Percentiles rank a stretch among this genome's conserved stretches.
Evolutionary conservation across 2,888 invertebrate genomes (phyloP).

Genomic region (Deroplatys truncata): DNA sequence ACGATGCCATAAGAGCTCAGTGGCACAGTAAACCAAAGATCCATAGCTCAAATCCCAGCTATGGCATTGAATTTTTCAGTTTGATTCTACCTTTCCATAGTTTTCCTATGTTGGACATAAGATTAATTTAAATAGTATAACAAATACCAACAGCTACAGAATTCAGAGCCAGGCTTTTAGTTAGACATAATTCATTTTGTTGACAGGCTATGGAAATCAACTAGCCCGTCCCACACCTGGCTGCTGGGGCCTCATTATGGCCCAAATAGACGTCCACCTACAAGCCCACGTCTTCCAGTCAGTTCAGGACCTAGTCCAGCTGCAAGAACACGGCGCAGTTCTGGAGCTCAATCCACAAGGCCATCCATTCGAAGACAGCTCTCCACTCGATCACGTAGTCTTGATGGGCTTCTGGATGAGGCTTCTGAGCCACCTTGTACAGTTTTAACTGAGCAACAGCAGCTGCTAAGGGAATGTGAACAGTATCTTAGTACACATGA

Average conservation of each 20-base stretch:
- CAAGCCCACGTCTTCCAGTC: slow-evolving; percentile 34
- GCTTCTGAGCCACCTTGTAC: slow-evolving; percentile 29
- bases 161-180: neutral
- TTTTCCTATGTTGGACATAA: too few relatives aligned
- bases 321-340: slow-evolving; percentile 18
- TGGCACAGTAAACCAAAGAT: too few relatives aligned
- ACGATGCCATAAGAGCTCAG: too few relatives aligned
- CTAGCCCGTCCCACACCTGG: slow-evolving; percentile 60
- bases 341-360: slow-evolving; percentile 13
- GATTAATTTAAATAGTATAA: too few relatives aligned
- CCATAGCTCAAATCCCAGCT: too few relatives aligned
- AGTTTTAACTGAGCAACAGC: slow-evolving; percentile 19
- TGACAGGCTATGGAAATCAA: slow-evolving; percentile 60
- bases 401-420: slow-evolving; percentile 58
- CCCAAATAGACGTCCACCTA: slow-evolving; percentile 39
- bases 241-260: slow-evolving; percentile 43
- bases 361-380: slow-evolving; percentile 40
- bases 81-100: too few relatives aligned
- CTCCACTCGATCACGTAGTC: slow-evolving; percentile 54
- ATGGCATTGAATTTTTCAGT: too few relatives aligned
- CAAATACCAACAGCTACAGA: neutral
- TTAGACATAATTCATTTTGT: neutral
- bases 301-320: slow-evolving; percentile 13
- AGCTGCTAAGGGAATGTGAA: slow-evolving; percentile 31
- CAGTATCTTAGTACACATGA: slow-evolving; percentile 32